Percentiles rank a stretch among this genome's conserved stretches.
Conservation (phyloP, 2,113 vertebrate genomes). For the Crotophaga sulcirostris region DNA sequence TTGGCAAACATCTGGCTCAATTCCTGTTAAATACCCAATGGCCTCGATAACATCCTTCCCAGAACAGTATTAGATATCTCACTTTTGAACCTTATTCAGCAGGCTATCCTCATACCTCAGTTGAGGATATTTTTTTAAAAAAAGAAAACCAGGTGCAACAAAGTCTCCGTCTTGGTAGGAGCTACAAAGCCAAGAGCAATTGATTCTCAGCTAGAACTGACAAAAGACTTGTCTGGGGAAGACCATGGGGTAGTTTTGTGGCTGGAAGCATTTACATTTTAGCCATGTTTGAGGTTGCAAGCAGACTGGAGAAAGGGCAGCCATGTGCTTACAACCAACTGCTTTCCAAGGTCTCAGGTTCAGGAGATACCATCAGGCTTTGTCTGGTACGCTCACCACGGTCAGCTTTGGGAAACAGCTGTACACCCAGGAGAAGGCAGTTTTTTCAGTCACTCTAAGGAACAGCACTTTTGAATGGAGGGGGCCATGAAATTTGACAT, state of each 20-base stretch:
- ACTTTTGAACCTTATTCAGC: not conserved
- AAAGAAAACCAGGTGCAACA: not conserved
- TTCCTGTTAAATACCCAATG: not conserved
- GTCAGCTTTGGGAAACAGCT: not conserved
- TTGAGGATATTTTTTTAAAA: not conserved
- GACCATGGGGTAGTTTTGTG: not conserved
- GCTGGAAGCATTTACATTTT: not conserved
- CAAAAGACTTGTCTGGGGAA: not conserved
- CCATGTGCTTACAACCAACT: not conserved
- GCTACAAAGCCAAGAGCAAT: not conserved
- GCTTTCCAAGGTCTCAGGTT: not conserved
- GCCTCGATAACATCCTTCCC: not conserved
- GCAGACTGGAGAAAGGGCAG: not conserved
- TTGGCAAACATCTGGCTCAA: not conserved
- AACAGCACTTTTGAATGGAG: not conserved
- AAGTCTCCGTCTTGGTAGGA: not conserved
- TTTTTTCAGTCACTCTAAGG: not conserved
- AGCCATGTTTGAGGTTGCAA: not conserved
- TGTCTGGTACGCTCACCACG: rapidly evolving
- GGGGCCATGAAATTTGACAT: not conserved
- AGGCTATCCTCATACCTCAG: not conserved
- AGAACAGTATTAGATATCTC: not conserved
- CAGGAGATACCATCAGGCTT: not conserved
- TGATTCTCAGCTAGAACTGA: not conserved
- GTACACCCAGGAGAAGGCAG: not conserved